Conservation (phyloP, 2,113 vertebrate species). For the Elephas maximus region DNA sequence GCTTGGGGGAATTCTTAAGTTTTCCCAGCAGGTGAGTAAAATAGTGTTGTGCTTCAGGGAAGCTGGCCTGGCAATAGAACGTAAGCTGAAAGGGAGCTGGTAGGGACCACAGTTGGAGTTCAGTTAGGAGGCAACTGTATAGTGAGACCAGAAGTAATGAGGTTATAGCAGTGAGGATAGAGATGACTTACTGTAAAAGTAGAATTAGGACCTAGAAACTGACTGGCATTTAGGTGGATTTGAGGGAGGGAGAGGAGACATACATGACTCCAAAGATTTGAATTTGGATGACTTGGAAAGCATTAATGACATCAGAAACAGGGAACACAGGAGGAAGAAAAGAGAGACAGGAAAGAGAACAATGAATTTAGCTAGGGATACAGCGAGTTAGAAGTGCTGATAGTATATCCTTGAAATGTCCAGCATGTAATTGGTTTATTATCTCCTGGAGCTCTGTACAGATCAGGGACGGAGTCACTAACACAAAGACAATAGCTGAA, state of each 20-base stretch:
- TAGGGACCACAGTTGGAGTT: background rate
- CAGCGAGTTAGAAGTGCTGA: background rate
- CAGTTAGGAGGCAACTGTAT: background rate
- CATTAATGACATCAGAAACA: background rate
- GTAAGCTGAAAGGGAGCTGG: background rate
- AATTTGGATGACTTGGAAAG: slow-evolving; percentile 15
- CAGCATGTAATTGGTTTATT: background rate
- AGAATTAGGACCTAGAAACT: slow-evolving; percentile 15
- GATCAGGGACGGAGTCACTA: background rate
- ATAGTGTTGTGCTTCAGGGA: background rate
- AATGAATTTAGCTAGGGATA: background rate
- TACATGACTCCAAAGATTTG: background rate
- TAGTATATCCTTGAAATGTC: background rate
- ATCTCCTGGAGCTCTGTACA: background rate
- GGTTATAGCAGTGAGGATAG: background rate
- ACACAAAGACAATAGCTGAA: background rate
- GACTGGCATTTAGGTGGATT: background rate
- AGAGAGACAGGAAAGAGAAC: background rate
- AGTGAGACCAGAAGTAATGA: background rate
- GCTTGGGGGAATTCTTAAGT: background rate
- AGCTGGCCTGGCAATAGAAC: background rate
- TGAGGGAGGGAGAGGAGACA: background rate
- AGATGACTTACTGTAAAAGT: background rate
- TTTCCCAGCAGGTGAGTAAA: background rate
- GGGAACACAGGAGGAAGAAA: background rate